phyloP scores from a whole-genome alignment of 2,888 invertebrate genomes.

The Nephrocerus scutellatus region DNA sequence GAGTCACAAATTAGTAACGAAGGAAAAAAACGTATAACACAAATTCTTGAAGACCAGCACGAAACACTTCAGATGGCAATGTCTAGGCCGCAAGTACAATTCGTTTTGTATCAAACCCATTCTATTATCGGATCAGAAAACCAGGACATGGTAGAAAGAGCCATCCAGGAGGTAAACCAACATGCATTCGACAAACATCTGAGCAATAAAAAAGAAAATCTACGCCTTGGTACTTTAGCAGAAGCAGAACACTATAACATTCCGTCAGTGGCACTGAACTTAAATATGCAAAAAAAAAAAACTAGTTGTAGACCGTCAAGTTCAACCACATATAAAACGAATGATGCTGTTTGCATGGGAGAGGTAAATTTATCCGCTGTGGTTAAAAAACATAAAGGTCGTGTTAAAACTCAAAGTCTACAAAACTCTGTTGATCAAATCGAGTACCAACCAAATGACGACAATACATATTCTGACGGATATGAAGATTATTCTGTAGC shows the following conservation, averaged over 20 bases:
- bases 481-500: constrained; percentile 26
- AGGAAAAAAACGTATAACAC: constrained; percentile 56
- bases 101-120: constrained; percentile 75
- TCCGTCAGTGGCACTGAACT: constrained; percentile 36
- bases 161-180: constrained; percentile 63
- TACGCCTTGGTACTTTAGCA: constrained; percentile 38
- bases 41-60: constrained; percentile 69
- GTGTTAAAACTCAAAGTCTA: constrained; percentile 1
- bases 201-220: constrained; percentile 40
- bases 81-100: constrained; percentile 75
- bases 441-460: not conserved
- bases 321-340: constrained; percentile 14
- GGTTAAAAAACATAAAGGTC: constrained; percentile 24
- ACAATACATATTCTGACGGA: constrained; percentile 13
- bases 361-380: constrained; percentile 23
- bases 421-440: not conserved
- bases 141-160: constrained; percentile 61
- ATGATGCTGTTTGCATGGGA: too few relatives aligned
- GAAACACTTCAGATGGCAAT: constrained; percentile 65
- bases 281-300: constrained; percentile 32
- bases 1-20: constrained; percentile 60
- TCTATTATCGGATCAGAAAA: constrained; percentile 71
- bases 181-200: constrained; percentile 63
- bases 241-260: constrained; percentile 39
- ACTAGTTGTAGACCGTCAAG: constrained; percentile 23